Evolutionary conservation across 2,113 vertebrate genomes (phyloP).

Genomic region (Silurus meridionalis): DNA sequence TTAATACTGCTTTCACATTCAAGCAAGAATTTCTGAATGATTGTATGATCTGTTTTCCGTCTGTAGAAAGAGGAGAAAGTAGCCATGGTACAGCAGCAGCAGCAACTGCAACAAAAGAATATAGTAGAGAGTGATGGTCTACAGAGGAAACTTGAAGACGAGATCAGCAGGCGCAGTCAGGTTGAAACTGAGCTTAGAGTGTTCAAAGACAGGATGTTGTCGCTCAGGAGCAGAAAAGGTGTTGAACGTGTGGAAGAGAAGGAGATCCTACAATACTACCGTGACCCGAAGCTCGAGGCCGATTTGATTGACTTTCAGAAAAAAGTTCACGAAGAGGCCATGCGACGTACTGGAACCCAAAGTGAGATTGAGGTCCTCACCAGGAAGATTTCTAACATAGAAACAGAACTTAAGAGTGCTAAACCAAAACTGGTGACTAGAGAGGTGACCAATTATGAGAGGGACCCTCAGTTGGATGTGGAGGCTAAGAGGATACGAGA

Average conservation of each 20-base stretch:
- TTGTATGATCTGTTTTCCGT: constrained; percentile 39
- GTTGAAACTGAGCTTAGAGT: constrained; percentile 73
- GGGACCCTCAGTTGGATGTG: constrained; percentile 81
- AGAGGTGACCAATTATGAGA: constrained; percentile 92
- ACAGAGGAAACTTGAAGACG: constrained; percentile 76
- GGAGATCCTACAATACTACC: constrained; percentile 88
- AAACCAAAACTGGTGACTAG: constrained; percentile 86
- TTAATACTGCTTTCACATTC: neutral
- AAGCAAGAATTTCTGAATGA: neutral
- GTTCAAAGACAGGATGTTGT: constrained; percentile 76
- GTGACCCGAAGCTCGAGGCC: constrained; percentile 84
- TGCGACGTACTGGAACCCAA: constrained; percentile 71
- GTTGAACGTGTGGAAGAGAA: constrained; percentile 88
- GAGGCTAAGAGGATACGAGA: constrained; percentile 76
- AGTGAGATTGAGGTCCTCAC: constrained; percentile 73
- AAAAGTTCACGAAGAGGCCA: constrained; percentile 74
- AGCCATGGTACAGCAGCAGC: constrained; percentile 65
- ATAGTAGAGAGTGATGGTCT: constrained; percentile 68
- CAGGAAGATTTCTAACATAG: constrained; percentile 74
- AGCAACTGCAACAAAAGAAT: constrained; percentile 58
- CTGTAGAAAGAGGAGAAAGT: constrained; percentile 83
- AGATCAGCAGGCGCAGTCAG: constrained; percentile 72
- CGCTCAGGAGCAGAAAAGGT: constrained; percentile 84
- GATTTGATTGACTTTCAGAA: constrained; percentile 67
- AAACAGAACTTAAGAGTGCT: constrained; percentile 68